Base-by-base conservation (phyloP, 2,888 invertebrate species). In the Drosophila kokeensis region DNA sequence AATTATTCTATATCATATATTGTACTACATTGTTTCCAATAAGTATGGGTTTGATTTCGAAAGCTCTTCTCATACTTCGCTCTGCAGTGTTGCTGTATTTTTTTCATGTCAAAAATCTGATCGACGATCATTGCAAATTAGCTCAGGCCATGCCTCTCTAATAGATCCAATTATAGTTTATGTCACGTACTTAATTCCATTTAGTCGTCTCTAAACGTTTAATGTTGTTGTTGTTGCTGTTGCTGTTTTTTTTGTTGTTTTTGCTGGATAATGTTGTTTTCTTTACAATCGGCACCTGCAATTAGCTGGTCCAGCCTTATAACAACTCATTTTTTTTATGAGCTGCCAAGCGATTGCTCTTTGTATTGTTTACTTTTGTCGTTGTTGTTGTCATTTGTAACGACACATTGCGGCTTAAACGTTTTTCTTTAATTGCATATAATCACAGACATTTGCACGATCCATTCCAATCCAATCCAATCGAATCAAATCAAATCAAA, bases 151-250 rank as follows among this genome's bases (percentile, higher is more conserved):
- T 24, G 58, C 65, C 79, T 61, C 70, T 88, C 79, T 75, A 88
- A 86, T 85, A 75, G 89, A 71, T 83, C 87, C 87, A 90, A 90
- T 87, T 87, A 87, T 74, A 71, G 76, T 90, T 82, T 87, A 62
- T 87, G 89, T 90, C 90, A 90, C 90, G 90, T 87, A 87, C 82
- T 89, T 89, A 87, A 87, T 84, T 82, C 78, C 87, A 87, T 82
- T 87, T 90, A 87, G 82, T 68, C 59, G 85, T 71, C 71, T 82
- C 57, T 86, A 85, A 85, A 85, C 88, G 89, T 64, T 87, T 87
- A 42, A 72, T 71, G 63, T 80, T 75, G 53, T 42, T 54, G 18
- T 30, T 70, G 38, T 55, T 55, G 52, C 49, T 59, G 55, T 10
- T 61, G 36, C 10, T 7, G 55, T 61, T 66, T 64, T 38, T 57